Evolutionary conservation across 2,888 invertebrate genomes (phyloP), one percentile per base, ranked within the genome.

Genomic region (Ectemnius lituratus): DNA sequence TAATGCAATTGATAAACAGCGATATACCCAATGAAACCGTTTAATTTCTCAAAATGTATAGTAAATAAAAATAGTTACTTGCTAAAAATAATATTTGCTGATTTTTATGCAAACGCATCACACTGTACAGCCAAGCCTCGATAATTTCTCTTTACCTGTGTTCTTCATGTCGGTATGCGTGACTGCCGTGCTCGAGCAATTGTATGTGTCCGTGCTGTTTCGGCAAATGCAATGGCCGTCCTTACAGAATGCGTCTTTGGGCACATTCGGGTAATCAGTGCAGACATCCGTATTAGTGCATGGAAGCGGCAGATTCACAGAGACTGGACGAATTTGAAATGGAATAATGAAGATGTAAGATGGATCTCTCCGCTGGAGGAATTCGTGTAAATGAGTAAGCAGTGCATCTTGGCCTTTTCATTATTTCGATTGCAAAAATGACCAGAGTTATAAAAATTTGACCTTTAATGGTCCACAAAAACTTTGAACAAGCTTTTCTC

Each of bases 281-380:
- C 86, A 86, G 14, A 62, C 59, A 0, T 37, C 5, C 2, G 23
- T 5, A 2, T 8, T 14, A 11, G 0, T 1, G 59, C 86, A 86
- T 23, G 86, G 86, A 1, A 85, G 62, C 4, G 16, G 11, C 11
- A 67, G 62, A 46, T 75, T 85, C 85, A 72, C n/a, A 74, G 79
- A 67, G 5, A 62, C 68, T 63, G 14, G 2, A 27, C 18, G 13
- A 62, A 20, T 20, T 6, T 6, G 37, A 11, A 37, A 37, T 37
- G 5, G 11, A 37, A 37, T 14, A 13, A 27, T 11, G 14, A 60
- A 3, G 2, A 37, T 37, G 5, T n/a, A 6, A 58, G 18, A 58
- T 2, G 4, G 18, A n/a, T 16, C 4, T 46, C 8, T 62, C n/a
- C 6, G 52, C 27, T 62, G 27, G 27, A 47, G 18, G 6, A 52